Conservation (phyloP, 2,797 vertebrate species). For the Pseudopleuronectes americanus region DNA sequence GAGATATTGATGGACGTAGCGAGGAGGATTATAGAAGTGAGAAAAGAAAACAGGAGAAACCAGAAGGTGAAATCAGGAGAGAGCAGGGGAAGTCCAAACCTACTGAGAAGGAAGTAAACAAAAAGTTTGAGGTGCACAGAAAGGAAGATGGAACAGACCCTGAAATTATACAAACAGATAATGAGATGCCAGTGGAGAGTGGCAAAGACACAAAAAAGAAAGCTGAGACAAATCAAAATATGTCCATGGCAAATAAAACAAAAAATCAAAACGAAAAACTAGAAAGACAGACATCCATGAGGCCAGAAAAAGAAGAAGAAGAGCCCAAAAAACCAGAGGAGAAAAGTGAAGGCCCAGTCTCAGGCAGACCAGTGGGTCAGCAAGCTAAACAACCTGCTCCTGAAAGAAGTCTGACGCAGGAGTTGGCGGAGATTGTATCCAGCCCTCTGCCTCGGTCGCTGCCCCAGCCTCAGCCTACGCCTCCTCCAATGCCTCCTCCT, state of each 20-base stretch:
- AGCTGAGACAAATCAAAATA: background rate
- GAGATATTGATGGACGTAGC: background rate
- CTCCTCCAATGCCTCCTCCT: slow-evolving; percentile 49
- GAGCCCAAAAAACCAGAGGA: background rate
- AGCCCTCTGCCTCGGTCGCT: slow-evolving; percentile 45
- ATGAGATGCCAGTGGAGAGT: slow-evolving; percentile 18
- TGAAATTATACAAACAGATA: background rate
- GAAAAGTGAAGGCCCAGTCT: background rate
- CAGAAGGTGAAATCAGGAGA: slow-evolving; percentile 12
- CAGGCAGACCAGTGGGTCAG: slow-evolving; percentile 5
- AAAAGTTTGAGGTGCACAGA: slow-evolving; percentile 4
- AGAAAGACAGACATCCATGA: slow-evolving; percentile 1
- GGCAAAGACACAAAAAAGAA: slow-evolving; percentile 5
- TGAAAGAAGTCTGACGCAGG: slow-evolving; percentile 74
- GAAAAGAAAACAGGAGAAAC: background rate
- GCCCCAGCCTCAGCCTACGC: slow-evolving; percentile 27
- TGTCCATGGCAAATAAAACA: background rate
- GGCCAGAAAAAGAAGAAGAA: background rate
- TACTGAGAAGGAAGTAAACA: background rate
- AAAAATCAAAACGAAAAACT: slow-evolving; percentile 17
- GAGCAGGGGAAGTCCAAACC: slow-evolving; percentile 7
- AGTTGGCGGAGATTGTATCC: slow-evolving; percentile 69
- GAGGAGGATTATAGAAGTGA: background rate
- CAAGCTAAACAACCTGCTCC: background rate
- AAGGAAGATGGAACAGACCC: background rate